Conservation (phyloP, 2,113 vertebrate genomes). For the Trachemys scripta region DNA sequence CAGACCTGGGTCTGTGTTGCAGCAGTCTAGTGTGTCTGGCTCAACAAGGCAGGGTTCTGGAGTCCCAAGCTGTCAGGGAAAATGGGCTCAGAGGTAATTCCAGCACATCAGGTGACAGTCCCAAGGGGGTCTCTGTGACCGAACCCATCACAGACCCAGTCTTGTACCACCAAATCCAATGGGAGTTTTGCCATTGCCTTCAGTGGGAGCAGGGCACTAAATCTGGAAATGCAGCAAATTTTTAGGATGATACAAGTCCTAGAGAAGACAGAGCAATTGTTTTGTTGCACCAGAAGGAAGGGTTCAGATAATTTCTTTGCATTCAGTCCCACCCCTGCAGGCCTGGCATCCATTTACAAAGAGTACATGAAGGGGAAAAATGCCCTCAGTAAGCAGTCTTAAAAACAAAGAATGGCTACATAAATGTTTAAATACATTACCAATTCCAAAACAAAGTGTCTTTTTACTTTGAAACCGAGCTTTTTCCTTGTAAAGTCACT, state of each 20-base stretch:
- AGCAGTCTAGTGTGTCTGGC: too few relatives aligned
- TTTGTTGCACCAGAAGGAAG: not conserved
- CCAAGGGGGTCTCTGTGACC: too few relatives aligned
- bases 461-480: conserved; percentile 26
- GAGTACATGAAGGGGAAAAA: conserved; percentile 30
- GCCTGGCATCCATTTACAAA: conserved; percentile 57
- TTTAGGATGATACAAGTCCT: not conserved
- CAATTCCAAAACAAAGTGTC: conserved; percentile 45
- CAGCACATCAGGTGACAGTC: too few relatives aligned
- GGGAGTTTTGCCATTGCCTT: not conserved
- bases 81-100: too few relatives aligned
- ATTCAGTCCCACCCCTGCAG: conserved; percentile 16
- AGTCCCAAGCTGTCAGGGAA: too few relatives aligned
- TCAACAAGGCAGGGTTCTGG: too few relatives aligned
- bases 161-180: not conserved
- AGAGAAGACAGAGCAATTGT: not conserved
- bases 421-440: conserved; percentile 14
- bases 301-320: conserved; percentile 2
- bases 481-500: conserved; percentile 7
- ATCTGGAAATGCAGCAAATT: not conserved
- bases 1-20: too few relatives aligned
- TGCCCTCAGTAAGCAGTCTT: not conserved
- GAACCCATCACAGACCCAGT: not conserved
- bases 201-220: not conserved
- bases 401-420: not conserved